Base-by-base conservation (phyloP, 2,888 invertebrate species). In the Dryobota labecula region DNA sequence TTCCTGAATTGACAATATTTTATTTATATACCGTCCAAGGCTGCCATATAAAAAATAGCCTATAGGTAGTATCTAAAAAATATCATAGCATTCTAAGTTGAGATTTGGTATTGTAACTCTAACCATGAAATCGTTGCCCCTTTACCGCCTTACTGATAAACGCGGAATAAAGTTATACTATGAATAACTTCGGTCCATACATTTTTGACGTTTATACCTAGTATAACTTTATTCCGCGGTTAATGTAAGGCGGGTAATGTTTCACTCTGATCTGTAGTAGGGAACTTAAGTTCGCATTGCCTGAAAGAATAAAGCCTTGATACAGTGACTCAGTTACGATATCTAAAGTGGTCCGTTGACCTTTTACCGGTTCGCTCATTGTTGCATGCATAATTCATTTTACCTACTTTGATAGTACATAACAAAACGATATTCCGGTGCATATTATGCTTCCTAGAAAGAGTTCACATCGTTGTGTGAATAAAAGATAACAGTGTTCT, bases 271-370 rank as follows among this genome's bases (percentile, higher is more conserved):
- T n/a, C n/a, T n/a, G n/a, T n/a, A 76, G 82, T 83, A 83, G 84
- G 87, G 76, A 84, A 82, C 84, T 87, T 84, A 89, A 84, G 86
- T 88, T 74, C 86, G 87, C 87, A 88, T 78, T 87, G 91, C 89
- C 93, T 94, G 93, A 94, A 95, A 94, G 91, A 87, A 73, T 73
- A 85, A 92, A 93, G 89, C 95, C 95, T 95, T 95, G 95, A 90
- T 93, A 94, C 90, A 94, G 92, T 95, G 94, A 95, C 95, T 95
- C 94, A 94, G 93, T 94, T 95, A 92, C 93, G 93, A 94, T 95
- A 94, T 92, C 91, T 90, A 89, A 84, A 90, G 88, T 92, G 92
- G 92, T 93, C 92, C 93, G 92, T 93, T 95, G 94, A 95, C 94
- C 94, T 95, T 95, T 95, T 92, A 90, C 92, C 89, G 90, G 90